These are phyloP conservation scores for Callionymus lyra DNA, from an alignment of 2,113 vertebrate genomes.

Conservation along the genomic window DNA sequence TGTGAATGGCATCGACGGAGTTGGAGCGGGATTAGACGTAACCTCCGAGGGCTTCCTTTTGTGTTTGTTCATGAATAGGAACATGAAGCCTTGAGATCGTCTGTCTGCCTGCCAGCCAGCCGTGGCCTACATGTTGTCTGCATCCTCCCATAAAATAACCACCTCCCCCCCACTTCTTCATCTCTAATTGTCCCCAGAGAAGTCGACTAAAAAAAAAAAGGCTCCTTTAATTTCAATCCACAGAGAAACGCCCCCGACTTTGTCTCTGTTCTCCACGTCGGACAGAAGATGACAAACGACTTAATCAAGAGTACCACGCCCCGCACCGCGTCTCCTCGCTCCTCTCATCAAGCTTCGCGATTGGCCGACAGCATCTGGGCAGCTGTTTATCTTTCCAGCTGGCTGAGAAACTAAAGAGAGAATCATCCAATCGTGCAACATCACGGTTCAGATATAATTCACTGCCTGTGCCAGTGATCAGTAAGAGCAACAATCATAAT, in stretches of 20 bases:
- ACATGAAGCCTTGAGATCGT: constrained; percentile 27
- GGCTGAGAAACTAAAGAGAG: constrained; percentile 25
- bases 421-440: constrained; percentile 30
- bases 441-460: constrained; percentile 41
- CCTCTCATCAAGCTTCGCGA: constrained; percentile 17
- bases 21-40: constrained; percentile 41
- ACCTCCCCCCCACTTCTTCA: background rate
- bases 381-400: constrained; percentile 32
- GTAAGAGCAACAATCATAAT: constrained; percentile 29
- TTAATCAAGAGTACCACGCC: constrained; percentile 2
- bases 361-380: constrained; percentile 21
- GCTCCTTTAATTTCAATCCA: too few relatives aligned
- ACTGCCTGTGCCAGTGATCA: constrained; percentile 36
- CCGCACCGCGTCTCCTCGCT: background rate
- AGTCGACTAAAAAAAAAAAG: too few relatives aligned
- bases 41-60: constrained; percentile 40
- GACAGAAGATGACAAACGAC: background rate
- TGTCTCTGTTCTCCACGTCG: background rate
- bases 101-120: constrained; percentile 16
- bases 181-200: constrained; percentile 4
- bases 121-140: constrained; percentile 23
- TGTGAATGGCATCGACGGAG: constrained; percentile 32
- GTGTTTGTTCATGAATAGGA: constrained; percentile 33
- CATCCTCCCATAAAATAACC: constrained; percentile 1
- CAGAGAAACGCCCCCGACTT: too few relatives aligned